Evolutionary conservation across 2,797 vertebrate genomes (phyloP).

Genomic region (Brotula barbata): DNA sequence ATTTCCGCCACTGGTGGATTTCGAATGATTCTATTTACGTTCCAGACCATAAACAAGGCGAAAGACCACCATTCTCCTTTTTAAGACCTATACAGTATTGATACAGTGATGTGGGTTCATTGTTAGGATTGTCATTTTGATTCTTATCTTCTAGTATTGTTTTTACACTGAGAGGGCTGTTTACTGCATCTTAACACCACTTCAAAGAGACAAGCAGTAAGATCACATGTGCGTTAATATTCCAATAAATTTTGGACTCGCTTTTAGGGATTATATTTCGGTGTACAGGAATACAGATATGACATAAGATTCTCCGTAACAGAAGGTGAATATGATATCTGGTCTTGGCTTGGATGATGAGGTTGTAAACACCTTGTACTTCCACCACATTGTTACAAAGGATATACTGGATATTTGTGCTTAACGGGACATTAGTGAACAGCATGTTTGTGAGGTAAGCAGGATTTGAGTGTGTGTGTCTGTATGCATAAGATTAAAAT

Average conservation of each 20-base stretch:
- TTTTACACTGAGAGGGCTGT: slow-evolving; percentile 36
- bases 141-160: slow-evolving; percentile 32
- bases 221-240: slow-evolving; percentile 33
- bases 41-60: slow-evolving; percentile 20
- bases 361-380: slow-evolving; percentile 15
- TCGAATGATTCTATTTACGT: slow-evolving; percentile 45
- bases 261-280: not conserved
- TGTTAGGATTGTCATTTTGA: no score
- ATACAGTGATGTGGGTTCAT: slow-evolving; percentile 1
- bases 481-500: slow-evolving; percentile 50
- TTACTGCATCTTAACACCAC: slow-evolving; percentile 23
- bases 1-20: slow-evolving; percentile 28
- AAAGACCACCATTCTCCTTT: slow-evolving; percentile 12
- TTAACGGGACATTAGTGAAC: slow-evolving; percentile 42
- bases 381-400: slow-evolving; percentile 43
- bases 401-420: slow-evolving; percentile 48
- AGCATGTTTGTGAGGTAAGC: slow-evolving; percentile 16
- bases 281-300: slow-evolving; percentile 9
- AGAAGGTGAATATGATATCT: not conserved
- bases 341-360: not conserved
- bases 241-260: not conserved
- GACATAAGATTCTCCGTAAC: no score
- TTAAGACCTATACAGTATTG: slow-evolving; percentile 11
- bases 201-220: slow-evolving; percentile 15
- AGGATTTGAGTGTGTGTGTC: slow-evolving; percentile 39